These are phyloP conservation scores for Drosophila pseudoobscura DNA, from an alignment of 1,140 invertebrate species.

Conservation along the genomic window DNA sequence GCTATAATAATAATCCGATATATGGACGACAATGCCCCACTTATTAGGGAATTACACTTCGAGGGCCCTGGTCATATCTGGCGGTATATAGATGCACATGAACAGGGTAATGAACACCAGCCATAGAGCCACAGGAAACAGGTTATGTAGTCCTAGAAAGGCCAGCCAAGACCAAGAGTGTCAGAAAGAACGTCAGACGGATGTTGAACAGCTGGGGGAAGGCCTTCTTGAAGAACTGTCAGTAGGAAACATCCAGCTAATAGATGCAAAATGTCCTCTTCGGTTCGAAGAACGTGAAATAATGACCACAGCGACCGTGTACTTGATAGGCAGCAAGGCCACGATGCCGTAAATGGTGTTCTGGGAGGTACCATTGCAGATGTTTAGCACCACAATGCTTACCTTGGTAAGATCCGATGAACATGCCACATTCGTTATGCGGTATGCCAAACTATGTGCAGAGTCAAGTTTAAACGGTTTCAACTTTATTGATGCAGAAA, in stretches of 20 bases:
- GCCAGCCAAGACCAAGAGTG: conserved; percentile 91
- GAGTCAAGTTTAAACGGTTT: conserved; percentile 34
- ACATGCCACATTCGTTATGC: conserved; percentile 6
- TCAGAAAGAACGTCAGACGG: conserved; percentile 97
- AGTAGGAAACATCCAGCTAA: conserved; percentile 65
- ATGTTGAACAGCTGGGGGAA: conserved; percentile 95
- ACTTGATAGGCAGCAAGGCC: conserved; percentile 95
- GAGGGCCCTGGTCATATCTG: too few relatives aligned
- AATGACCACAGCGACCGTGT: conserved; percentile 93
- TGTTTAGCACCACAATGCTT: conserved; percentile 90
- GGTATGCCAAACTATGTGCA: neutral
- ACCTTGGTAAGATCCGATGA: conserved; percentile 87
- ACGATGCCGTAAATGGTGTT: conserved; percentile 98
- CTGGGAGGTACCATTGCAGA: conserved; percentile 84
- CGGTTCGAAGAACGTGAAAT: conserved; percentile 18
- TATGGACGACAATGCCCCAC: too few relatives aligned
- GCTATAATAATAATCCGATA: too few relatives aligned
- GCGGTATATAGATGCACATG: conserved; percentile 88
- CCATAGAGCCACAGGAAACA: conserved; percentile 91
- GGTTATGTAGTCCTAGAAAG: conserved; percentile 48
- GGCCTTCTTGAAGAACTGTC: conserved; percentile 89
- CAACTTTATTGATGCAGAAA: conserved; percentile 57
- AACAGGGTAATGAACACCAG: conserved; percentile 95
- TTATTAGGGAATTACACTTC: too few relatives aligned
- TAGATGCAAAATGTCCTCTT: conserved; percentile 85